Percentiles rank a stretch among this genome's conserved stretches.
Conservation (phyloP, 2,888 invertebrate species). For the Cylloceria caligata region DNA sequence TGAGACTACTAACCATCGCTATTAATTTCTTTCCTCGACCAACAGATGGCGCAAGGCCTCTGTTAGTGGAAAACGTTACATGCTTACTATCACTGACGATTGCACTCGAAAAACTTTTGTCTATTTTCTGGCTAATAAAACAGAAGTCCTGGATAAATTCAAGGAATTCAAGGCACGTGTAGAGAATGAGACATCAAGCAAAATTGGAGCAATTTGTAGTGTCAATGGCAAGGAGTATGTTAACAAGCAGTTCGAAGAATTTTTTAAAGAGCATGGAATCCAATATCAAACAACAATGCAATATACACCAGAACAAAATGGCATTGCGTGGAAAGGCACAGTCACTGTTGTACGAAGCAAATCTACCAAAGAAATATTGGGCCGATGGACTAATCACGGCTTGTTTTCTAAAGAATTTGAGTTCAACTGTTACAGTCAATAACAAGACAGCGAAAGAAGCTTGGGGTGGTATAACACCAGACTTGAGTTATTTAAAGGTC, state of each 20-base stretch:
- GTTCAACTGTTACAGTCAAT: background rate
- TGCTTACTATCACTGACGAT: background rate
- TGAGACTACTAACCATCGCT: no score
- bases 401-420: background rate
- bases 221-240: slow-evolving; percentile 28
- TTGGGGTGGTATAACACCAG: background rate
- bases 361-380: background rate
- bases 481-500: background rate
- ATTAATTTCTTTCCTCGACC: no score
- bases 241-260: slow-evolving; percentile 1
- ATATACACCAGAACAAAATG: slow-evolving; percentile 48
- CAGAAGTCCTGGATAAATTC: background rate
- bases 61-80: background rate
- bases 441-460: background rate
- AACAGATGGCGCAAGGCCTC: no score
- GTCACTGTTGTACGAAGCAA: background rate
- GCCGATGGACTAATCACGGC: background rate
- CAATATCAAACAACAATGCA: slow-evolving; percentile 43
- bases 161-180: background rate
- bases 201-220: background rate
- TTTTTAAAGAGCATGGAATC: slow-evolving; percentile 42
- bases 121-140: background rate
- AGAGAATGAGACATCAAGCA: background rate
- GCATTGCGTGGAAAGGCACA: background rate
- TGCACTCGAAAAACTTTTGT: background rate